These are phyloP conservation scores for Xestia sexstrigata DNA, from an alignment of 2,888 invertebrate genomes.

Conservation along the genomic window DNA sequence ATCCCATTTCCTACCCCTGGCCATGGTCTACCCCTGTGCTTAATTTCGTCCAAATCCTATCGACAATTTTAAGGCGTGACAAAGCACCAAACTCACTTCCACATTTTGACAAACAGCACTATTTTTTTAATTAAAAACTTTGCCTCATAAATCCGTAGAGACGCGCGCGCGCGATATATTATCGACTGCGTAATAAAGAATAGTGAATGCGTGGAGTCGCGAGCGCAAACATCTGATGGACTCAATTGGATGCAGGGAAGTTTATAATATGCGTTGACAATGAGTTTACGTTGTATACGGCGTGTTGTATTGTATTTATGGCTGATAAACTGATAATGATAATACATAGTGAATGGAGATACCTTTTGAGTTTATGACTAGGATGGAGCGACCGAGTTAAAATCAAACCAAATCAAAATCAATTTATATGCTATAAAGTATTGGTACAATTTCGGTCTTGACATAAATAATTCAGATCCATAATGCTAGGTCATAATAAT, in stretches of 20 bases:
- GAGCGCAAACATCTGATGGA: constrained; percentile 79
- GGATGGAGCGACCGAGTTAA: background rate
- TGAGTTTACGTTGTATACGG: constrained; percentile 67
- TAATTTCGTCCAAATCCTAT: background rate
- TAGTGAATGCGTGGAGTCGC: constrained; percentile 55
- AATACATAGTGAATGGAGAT: background rate
- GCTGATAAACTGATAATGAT: background rate
- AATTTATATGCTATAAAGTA: too few relatives aligned
- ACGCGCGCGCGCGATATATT: constrained; percentile 30
- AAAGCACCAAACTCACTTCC: background rate
- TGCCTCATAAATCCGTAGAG: constrained; percentile 26
- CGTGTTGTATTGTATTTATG: constrained; percentile 61
- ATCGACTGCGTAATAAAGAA: constrained; percentile 32
- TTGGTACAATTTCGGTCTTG: too few relatives aligned
- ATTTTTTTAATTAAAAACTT: background rate
- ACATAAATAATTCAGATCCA: too few relatives aligned
- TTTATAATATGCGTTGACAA: constrained; percentile 76
- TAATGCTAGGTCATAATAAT: too few relatives aligned
- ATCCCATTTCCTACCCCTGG: background rate
- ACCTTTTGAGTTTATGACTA: background rate
- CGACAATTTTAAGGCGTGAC: background rate
- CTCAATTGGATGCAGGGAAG: constrained; percentile 79
- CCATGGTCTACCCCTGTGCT: too few relatives aligned
- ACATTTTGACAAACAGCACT: constrained; percentile 11
- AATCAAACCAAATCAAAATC: too few relatives aligned